Conservation (phyloP, 2,888 invertebrate genomes). For the Eugnorisma glareosa region DNA sequence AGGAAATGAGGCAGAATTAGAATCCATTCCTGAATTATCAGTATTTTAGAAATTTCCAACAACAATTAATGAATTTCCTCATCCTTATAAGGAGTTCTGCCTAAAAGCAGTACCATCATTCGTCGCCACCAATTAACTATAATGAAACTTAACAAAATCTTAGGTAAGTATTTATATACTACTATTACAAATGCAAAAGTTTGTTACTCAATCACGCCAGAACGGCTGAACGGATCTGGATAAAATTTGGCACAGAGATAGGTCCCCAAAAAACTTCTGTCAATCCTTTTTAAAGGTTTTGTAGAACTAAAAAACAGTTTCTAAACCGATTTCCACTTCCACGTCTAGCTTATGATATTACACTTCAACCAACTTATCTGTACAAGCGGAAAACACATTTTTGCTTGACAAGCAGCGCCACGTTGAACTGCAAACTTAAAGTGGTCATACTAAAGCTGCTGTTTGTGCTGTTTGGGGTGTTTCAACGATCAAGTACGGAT, state of each 20-base stretch:
- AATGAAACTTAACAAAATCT: background rate
- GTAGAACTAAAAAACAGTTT: no score
- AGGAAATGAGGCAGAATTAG: slow-evolving; percentile 9
- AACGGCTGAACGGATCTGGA: background rate
- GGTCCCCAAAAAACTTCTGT: no score
- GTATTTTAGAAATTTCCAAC: background rate
- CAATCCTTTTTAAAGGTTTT: no score
- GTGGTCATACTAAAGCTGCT: no score
- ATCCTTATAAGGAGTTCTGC: no score
- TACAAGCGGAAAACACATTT: no score
- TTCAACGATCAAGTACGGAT: background rate
- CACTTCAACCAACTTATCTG: no score
- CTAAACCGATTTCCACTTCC: no score
- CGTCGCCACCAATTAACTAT: background rate
- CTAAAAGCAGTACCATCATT: background rate
- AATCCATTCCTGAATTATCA: background rate
- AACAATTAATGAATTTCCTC: background rate
- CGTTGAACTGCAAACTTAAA: no score
- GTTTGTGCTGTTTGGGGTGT: background rate
- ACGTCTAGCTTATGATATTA: no score
- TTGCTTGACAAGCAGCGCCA: no score
- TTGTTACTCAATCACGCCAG: background rate
- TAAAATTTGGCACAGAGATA: background rate
- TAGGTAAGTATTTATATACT: background rate
- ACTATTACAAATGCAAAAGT: background rate